A percentile compares a stretch with the other conserved stretches of the same genome.
phyloP scores from a whole-genome alignment of 2,113 vertebrate genomes.

The Todiramphus chloris region DNA sequence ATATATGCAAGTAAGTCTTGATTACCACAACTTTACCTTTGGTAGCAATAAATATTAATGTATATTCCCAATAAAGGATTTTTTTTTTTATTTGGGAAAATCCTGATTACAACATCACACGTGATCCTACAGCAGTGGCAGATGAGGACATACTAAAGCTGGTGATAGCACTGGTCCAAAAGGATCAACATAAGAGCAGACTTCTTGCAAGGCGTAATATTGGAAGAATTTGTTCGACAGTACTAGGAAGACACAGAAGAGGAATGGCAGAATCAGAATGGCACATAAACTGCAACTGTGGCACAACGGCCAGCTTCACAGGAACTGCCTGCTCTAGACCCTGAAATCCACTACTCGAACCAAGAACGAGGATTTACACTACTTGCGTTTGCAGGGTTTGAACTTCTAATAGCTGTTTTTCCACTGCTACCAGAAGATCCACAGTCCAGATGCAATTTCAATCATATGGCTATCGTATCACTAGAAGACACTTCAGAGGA shows the following conservation, averaged over 20 bases:
- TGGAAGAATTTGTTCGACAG: neutral
- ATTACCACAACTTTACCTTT: neutral
- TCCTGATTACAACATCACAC: neutral
- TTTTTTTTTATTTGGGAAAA: neutral
- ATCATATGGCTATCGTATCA: neutral
- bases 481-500: neutral
- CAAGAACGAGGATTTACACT: neutral
- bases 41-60: neutral
- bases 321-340: neutral
- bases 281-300: neutral
- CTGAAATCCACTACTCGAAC: neutral
- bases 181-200: neutral
- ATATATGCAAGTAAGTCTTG: neutral
- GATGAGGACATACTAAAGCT: neutral
- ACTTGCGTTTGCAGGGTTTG: neutral
- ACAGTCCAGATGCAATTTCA: neutral
- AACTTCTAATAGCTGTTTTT: neutral
- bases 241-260: neutral
- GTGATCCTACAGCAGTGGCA: neutral
- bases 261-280: neutral
- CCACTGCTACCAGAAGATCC: neutral
- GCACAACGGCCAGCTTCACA: neutral
- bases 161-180: neutral
- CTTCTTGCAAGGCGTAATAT: neutral
- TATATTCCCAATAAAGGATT: neutral